phyloP scores from a whole-genome alignment of 2,888 invertebrate species.

The Polyploca ridens region DNA sequence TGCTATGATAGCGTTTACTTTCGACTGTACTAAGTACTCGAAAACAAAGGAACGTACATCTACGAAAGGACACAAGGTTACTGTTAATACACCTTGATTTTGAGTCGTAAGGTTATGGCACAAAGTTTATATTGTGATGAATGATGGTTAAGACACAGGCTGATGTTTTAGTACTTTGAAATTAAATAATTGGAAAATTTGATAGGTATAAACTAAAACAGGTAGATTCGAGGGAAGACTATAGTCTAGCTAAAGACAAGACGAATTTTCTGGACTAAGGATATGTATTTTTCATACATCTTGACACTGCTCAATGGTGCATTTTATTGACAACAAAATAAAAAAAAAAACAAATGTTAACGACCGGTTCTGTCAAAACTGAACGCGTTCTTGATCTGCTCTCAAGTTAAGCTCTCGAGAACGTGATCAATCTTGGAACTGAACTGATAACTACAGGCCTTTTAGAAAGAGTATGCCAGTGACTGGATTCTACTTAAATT shows the following conservation, averaged over 20 bases:
- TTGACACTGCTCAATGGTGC: background rate
- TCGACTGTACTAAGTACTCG: conserved; percentile 82
- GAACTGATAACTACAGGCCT: background rate
- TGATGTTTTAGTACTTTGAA: background rate
- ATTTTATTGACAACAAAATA: background rate
- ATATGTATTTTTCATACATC: background rate
- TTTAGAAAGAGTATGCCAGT: no score
- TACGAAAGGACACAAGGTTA: conserved; percentile 80
- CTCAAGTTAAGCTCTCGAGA: conserved; percentile 4
- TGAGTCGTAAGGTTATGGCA: background rate
- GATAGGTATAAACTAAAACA: background rate
- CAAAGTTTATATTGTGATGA: background rate
- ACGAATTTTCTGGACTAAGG: no score
- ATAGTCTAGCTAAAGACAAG: background rate
- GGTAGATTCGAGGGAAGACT: background rate
- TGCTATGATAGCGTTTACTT: conserved; percentile 85
- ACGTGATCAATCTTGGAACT: background rate
- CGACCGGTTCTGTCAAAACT: background rate
- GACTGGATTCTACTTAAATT: no score
- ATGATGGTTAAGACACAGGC: background rate
- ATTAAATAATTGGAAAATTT: background rate
- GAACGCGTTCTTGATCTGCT: background rate
- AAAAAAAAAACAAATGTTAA: no score
- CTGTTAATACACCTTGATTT: conserved; percentile 85
- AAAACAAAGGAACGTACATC: conserved; percentile 80